These are phyloP conservation scores for Rotaria socialis DNA, from an alignment of 2,888 invertebrate species.

Conservation along the genomic window DNA sequence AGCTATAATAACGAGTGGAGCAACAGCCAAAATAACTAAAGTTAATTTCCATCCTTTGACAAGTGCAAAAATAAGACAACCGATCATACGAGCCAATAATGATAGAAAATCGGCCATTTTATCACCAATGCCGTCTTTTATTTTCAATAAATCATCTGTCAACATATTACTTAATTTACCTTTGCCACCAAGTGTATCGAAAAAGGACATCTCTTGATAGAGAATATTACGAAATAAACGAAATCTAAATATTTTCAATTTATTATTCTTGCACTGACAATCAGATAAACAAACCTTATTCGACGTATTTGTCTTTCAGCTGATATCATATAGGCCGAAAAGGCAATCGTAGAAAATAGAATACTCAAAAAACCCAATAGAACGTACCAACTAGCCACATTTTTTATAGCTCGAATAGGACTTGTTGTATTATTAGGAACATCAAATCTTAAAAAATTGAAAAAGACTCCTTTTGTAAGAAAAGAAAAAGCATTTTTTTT, in stretches of 20 bases:
- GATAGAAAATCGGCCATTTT: constrained; percentile 73
- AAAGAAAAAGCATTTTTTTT: too few species aligned
- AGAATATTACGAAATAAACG: neutral
- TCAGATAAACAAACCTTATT: neutral
- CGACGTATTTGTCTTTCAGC: constrained; percentile 9
- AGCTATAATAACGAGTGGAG: constrained; percentile 72
- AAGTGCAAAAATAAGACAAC: constrained; percentile 70
- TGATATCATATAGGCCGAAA: neutral
- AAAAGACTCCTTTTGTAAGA: neutral
- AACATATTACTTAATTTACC: neutral
- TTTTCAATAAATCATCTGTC: constrained; percentile 54
- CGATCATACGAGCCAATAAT: constrained; percentile 69
- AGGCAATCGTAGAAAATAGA: neutral
- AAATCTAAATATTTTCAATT: neutral
- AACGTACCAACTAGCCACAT: neutral
- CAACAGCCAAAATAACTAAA: constrained; percentile 70
- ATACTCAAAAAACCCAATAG: neutral
- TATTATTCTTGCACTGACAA: neutral
- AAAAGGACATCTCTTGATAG: neutral
- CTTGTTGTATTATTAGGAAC: neutral
- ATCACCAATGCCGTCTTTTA: constrained; percentile 79
- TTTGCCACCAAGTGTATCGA: neutral
- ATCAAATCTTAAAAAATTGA: neutral
- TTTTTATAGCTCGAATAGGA: neutral
- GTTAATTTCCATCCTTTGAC: constrained; percentile 76